Evolutionary conservation across 2,797 vertebrate genomes (phyloP), one percentile per base, ranked within the genome.

Genomic region (Geotrypetes seraphini): DNA sequence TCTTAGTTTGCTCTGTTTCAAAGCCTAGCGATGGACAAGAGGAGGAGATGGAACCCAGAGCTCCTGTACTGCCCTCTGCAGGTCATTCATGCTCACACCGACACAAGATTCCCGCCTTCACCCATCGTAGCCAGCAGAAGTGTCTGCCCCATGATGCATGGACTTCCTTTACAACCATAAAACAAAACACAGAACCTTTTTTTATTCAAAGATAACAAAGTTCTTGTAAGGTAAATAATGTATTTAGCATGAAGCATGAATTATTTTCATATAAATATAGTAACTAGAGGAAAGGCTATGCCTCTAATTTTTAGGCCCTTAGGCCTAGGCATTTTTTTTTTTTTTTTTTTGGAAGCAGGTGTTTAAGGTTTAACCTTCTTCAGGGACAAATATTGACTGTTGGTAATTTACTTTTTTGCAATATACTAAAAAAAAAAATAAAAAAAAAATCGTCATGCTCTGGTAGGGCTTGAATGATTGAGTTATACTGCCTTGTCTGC

Each of bases 161-260:
- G 90, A 88, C n/a, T 92, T 85, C 86, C 67, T 66, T 69, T 86
- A 71, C 83, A 82, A 76, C 85, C 80, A 84, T 84, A 82, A 66
- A 82, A 78, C 71, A 79, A n/a, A 83, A 79, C 65, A 70, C 80
- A 64, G 50, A 35, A 56, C 50, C 7, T 50, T 49, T 75, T 91
- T 85, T 84, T 51, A 91, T 88, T 89, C 84, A 89, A 87, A 95
- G 86, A 75, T 68, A 66, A 78, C 64, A 75, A 80, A 80, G 74
- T 28, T 89, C 88, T 89, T 93, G 92, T 96, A 96, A 92, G 88
- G 93, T 95, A 95, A 94, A 96, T 87, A 53, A 89, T 92, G 92
- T 97, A 96, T 97, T 96, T 97, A 96, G 94, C 94, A 97, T 97
- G 94, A 92, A 92, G 94, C 94, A 96, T 96, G 92, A 91, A 89